These are phyloP conservation scores for Salvelinus namaycush DNA, from an alignment of 2,113 vertebrate species.

Conservation along the genomic window DNA sequence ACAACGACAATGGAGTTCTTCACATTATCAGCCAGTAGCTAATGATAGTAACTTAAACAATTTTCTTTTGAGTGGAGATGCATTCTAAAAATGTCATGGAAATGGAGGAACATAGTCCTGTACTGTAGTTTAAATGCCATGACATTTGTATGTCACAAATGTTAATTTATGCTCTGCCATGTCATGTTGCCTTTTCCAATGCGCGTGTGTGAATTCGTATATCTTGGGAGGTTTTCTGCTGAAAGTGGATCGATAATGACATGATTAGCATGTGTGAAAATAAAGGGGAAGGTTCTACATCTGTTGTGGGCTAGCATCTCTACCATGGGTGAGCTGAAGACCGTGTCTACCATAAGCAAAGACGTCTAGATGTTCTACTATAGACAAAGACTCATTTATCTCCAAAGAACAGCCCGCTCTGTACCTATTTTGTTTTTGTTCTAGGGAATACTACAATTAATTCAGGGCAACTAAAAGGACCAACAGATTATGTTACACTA, in stretches of 20 bases:
- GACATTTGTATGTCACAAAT: slow-evolving; percentile 3
- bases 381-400: no score
- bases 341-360: no score
- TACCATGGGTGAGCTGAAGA: no score
- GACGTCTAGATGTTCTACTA: no score
- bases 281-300: no score
- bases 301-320: no score
- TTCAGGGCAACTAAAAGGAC: no score
- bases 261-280: slow-evolving; percentile 4
- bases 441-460: no score
- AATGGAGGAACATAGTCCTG: neutral
- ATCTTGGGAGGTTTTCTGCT: neutral
- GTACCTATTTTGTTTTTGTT: no score
- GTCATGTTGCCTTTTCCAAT: neutral
- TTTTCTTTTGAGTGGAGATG: neutral
- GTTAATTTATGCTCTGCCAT: slow-evolving; percentile 6
- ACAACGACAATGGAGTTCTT: no score
- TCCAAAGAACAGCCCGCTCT: no score
- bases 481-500: no score
- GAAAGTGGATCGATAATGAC: neutral
- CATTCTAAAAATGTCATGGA: neutral
- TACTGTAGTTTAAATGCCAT: neutral
- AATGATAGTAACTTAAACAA: neutral
- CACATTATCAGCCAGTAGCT: neutral
- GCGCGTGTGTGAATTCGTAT: neutral